Conservation (phyloP, 2,113 vertebrate species). For the Suncus etruscus region DNA sequence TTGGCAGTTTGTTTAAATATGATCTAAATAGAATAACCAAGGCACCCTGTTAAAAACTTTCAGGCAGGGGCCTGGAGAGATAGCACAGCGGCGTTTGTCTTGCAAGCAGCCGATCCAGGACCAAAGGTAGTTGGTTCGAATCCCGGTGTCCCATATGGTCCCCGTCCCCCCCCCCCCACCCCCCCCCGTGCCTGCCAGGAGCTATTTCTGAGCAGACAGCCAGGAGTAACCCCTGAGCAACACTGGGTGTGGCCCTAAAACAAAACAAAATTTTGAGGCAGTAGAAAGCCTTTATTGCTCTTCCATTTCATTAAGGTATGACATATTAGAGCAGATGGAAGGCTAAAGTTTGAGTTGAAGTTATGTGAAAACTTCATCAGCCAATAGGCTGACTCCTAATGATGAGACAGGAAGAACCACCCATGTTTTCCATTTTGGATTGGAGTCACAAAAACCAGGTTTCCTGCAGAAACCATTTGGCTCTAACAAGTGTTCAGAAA, state of each 20-base stretch:
- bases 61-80: too few relatives aligned
- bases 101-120: too few relatives aligned
- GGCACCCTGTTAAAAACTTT: conserved; percentile 49
- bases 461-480: conserved; percentile 74
- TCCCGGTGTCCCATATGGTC: too few relatives aligned
- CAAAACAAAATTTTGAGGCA: conserved; percentile 35
- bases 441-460: conserved; percentile 68
- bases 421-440: conserved; percentile 70
- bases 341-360: conserved; percentile 69
- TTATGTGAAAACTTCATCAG: conserved; percentile 58
- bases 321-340: conserved; percentile 70
- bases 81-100: too few relatives aligned
- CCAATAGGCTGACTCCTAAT: conserved; percentile 66
- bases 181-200: too few relatives aligned
- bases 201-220: too few relatives aligned
- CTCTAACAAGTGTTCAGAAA: conserved; percentile 69
- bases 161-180: too few relatives aligned
- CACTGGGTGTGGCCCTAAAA: too few relatives aligned
- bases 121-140: too few relatives aligned
- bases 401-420: conserved; percentile 70
- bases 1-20: neutral
- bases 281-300: conserved; percentile 5
- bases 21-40: conserved; percentile 49
- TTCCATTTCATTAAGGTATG: conserved; percentile 67
- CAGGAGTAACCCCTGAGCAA: too few relatives aligned